Conservation (phyloP, 1,140 invertebrate genomes). For the Microvelia longipes region DNA sequence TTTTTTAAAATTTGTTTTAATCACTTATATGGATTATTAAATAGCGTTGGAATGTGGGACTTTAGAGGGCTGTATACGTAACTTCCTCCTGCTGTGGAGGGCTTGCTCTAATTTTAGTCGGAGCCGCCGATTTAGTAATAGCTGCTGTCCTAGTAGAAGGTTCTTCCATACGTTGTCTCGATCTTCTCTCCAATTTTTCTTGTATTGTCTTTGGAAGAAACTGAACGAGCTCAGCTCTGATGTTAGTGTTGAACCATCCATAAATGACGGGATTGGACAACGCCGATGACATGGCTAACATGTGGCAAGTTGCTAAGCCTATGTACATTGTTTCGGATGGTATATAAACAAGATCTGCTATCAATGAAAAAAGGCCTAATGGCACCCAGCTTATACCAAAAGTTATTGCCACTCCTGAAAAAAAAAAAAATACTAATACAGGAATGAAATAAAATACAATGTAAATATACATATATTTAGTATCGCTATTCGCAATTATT, state of each 20-base stretch:
- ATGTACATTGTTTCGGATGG: conserved; percentile 23
- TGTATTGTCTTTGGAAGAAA: conserved; percentile 21
- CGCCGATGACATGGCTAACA: conserved; percentile 38
- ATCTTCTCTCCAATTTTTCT: not conserved
- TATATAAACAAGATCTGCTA: conserved; percentile 27
- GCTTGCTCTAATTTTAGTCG: not conserved
- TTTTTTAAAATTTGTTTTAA: too few relatives aligned
- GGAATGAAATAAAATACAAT: not conserved
- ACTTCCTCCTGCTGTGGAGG: not conserved
- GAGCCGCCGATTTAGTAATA: not conserved
- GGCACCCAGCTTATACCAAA: conserved; percentile 39
- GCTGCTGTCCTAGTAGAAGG: not conserved
- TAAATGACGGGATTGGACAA: conserved; percentile 38
- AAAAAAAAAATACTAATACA: conserved; percentile 1
- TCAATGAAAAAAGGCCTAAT: conserved; percentile 34
- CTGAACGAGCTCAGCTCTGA: conserved; percentile 30
- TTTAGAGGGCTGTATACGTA: not conserved
- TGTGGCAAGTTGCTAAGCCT: conserved; percentile 36
- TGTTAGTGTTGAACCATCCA: conserved; percentile 37
- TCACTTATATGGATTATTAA: too few relatives aligned
- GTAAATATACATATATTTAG: too few relatives aligned
- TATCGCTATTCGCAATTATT: too few relatives aligned
- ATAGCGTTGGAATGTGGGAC: too few relatives aligned
- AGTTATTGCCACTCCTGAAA: conserved; percentile 27
- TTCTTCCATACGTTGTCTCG: not conserved